Evolutionary conservation across 2,797 vertebrate genomes (phyloP).

Genomic region (Scyliorhinus canicula): DNA sequence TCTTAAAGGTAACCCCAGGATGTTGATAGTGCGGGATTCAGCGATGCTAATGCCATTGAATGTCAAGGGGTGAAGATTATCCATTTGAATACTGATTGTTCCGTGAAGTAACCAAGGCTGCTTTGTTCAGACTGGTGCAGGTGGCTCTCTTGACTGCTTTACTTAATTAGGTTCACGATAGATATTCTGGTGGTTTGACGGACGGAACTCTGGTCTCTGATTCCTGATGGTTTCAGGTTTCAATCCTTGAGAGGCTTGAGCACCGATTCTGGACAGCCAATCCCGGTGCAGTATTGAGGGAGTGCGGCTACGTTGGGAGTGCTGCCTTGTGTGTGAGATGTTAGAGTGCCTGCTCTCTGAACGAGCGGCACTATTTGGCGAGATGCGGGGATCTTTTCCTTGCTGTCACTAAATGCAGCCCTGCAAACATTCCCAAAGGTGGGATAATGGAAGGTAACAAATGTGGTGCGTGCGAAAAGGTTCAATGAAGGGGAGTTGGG

Average conservation of each 20-base stretch:
- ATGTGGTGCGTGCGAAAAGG: neutral
- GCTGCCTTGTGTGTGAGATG: neutral
- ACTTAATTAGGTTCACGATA: neutral
- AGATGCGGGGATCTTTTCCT: neutral
- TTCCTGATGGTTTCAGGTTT: neutral
- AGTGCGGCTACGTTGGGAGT: neutral
- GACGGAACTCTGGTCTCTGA: neutral
- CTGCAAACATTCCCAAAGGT: neutral
- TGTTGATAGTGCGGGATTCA: too few relatives aligned
- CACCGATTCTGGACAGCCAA: neutral
- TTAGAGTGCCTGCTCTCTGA: too few relatives aligned
- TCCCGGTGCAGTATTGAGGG: too few relatives aligned
- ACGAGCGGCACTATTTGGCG: neutral
- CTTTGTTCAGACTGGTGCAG: too few relatives aligned
- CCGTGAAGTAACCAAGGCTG: neutral
- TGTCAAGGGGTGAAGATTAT: neutral
- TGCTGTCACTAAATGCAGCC: neutral
- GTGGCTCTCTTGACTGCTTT: neutral
- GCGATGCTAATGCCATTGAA: too few relatives aligned
- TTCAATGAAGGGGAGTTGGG: neutral
- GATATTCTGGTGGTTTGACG: neutral
- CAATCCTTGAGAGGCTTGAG: neutral
- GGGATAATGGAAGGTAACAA: neutral
- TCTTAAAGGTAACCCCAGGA: too few relatives aligned
- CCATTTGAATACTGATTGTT: neutral